A percentile compares a stretch with the other conserved stretches of the same genome.
Evolutionary conservation across 2,797 vertebrate genomes (phyloP).

Genomic region (Agapornis canus): DNA sequence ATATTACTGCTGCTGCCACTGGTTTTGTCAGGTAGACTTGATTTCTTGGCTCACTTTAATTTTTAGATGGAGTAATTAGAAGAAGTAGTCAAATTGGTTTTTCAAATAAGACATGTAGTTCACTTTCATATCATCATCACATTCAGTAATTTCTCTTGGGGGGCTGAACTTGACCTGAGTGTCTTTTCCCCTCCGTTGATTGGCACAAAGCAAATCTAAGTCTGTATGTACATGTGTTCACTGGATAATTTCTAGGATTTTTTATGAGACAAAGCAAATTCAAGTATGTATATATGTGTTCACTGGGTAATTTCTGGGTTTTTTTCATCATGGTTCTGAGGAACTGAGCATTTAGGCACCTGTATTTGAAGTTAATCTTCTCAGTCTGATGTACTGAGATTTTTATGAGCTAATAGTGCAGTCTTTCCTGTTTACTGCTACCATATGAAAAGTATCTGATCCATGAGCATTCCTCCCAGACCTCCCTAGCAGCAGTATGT

Average conservation of each 20-base stretch:
- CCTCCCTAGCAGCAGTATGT: background rate
- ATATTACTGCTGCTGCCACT: background rate
- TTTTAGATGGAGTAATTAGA: background rate
- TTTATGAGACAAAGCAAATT: background rate
- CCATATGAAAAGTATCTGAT: background rate
- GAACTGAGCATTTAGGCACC: background rate
- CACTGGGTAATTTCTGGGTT: background rate
- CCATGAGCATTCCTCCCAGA: background rate
- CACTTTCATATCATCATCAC: background rate
- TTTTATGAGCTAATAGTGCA: background rate
- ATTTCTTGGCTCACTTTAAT: background rate
- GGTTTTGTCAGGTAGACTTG: background rate
- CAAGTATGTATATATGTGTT: rapidly evolving
- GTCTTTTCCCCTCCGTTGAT: background rate
- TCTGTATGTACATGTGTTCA: rapidly evolving
- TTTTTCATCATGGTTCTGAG: rapidly evolving
- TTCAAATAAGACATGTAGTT: background rate
- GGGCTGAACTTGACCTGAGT: background rate
- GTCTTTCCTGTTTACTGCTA: background rate
- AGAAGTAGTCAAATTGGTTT: background rate
- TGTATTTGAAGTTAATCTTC: background rate
- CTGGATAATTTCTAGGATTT: background rate
- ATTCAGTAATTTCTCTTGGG: rapidly evolving
- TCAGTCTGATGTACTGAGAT: background rate
- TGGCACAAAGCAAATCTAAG: background rate